phyloP scores from a whole-genome alignment of 2,113 vertebrate genomes.

The Microtus richardsoni region DNA sequence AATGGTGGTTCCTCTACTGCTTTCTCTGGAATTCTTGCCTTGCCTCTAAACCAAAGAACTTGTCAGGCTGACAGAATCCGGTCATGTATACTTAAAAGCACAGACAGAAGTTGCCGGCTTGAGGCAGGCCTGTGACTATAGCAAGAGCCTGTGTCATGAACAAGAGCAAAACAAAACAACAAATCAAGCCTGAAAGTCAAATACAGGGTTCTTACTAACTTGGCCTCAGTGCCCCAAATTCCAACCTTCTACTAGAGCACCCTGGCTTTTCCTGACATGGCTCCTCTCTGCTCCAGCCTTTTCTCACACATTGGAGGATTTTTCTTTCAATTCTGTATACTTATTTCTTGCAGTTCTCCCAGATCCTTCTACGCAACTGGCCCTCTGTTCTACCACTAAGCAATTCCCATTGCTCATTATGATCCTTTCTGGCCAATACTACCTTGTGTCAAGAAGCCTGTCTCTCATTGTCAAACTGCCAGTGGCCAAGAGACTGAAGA shows the following conservation, averaged over 20 bases:
- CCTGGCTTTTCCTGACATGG: rapidly evolving
- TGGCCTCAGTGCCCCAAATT: neutral
- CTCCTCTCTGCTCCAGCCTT: neutral
- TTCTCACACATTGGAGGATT: neutral
- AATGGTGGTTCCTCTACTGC: neutral
- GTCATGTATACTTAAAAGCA: neutral
- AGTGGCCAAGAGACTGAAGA: neutral
- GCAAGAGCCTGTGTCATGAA: neutral
- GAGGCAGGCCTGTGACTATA: neutral
- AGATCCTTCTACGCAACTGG: neutral
- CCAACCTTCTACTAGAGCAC: neutral
- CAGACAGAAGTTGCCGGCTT: neutral
- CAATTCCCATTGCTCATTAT: too few species aligned
- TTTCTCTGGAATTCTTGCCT: neutral
- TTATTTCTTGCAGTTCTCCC: neutral
- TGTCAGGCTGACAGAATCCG: neutral
- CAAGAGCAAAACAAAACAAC: neutral
- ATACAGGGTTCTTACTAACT: neutral
- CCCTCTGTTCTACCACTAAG: neutral
- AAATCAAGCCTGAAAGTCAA: neutral
- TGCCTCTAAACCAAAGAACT: neutral
- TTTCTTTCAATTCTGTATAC: neutral
- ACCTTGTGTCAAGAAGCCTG: neutral
- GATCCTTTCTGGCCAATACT: neutral
- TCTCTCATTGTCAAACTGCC: neutral